phyloP scores from a whole-genome alignment of 2,888 invertebrate genomes.

The Andrena bicolor region DNA sequence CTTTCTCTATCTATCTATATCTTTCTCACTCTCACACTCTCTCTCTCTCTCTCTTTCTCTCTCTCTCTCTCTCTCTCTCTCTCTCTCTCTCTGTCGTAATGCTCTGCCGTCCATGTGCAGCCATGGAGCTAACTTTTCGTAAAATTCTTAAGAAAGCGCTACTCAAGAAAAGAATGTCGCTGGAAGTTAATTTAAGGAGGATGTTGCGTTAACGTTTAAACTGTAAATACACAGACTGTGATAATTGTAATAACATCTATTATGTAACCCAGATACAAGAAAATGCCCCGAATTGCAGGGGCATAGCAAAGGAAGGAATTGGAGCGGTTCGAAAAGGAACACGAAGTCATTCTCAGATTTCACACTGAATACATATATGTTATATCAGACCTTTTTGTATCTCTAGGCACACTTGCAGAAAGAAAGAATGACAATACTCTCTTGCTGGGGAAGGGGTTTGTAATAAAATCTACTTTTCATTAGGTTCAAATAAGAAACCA shows the following conservation, averaged over 20 bases:
- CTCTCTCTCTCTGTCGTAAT: conserved; percentile 51
- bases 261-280: conserved; percentile 46
- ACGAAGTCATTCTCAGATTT: conserved; percentile 41
- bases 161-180: conserved; percentile 24
- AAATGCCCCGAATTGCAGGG: conserved; percentile 3
- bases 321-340: conserved; percentile 23
- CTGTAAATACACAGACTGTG: conserved; percentile 85
- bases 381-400: conserved; percentile 40
- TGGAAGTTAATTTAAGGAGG: conserved; percentile 56
- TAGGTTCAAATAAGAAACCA: neutral
- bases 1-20: conserved; percentile 5
- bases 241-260: conserved; percentile 81
- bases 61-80: neutral
- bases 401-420: conserved; percentile 31
- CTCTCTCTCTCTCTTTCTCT: conserved; percentile 32
- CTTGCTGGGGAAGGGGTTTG: conserved; percentile 11
- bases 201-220: conserved; percentile 77
- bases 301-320: conserved; percentile 30
- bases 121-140: conserved; percentile 52
- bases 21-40: neutral
- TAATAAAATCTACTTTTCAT: neutral
- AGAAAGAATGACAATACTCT: conserved; percentile 30
- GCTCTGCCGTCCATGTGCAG: conserved; percentile 64
- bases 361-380: conserved; percentile 27
- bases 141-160: conserved; percentile 39